Percentiles rank a stretch among this genome's conserved stretches.
These are phyloP conservation scores for Dolichallabes microphthalmus DNA, from an alignment of 2,113 vertebrate species.

Conservation along the genomic window DNA sequence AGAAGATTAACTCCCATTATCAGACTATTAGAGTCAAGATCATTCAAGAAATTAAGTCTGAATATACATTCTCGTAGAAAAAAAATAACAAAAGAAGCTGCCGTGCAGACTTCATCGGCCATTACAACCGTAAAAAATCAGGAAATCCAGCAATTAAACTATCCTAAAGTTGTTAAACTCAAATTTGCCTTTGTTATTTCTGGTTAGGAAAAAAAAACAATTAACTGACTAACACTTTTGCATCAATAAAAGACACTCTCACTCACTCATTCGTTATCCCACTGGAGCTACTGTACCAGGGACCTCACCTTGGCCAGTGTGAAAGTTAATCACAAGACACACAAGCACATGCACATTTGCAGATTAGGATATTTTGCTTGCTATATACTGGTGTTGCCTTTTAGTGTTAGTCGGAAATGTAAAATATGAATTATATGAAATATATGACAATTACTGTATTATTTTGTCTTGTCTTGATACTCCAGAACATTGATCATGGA, in stretches of 20 bases:
- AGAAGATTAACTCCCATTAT: slow-evolving; percentile 27
- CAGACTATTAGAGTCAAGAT: not conserved
- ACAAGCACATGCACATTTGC: too few species aligned
- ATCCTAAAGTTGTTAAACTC: not conserved
- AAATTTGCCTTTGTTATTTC: not conserved
- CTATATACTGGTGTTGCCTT: too few species aligned
- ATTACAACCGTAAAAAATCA: not conserved
- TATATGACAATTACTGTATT: too few species aligned
- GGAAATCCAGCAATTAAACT: not conserved
- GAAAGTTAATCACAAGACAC: too few species aligned
- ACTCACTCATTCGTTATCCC: too few species aligned
- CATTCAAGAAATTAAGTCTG: not conserved
- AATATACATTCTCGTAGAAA: not conserved
- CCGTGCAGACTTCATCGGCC: not conserved
- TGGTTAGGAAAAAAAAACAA: not conserved
- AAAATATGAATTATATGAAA: too few species aligned
- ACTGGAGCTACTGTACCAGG: too few species aligned
- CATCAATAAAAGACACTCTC: not conserved
- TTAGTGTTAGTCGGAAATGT: too few species aligned
- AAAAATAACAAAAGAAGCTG: not conserved
- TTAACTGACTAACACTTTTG: not conserved
- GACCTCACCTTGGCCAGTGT: too few species aligned
- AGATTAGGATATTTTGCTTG: too few species aligned
- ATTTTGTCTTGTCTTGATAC: too few species aligned
- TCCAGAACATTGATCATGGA: too few species aligned